Percentiles rank a stretch among this genome's conserved stretches.
Evolutionary conservation across 2,888 invertebrate genomes (phyloP).

Genomic region (Scelioninae gen. 2): DNA sequence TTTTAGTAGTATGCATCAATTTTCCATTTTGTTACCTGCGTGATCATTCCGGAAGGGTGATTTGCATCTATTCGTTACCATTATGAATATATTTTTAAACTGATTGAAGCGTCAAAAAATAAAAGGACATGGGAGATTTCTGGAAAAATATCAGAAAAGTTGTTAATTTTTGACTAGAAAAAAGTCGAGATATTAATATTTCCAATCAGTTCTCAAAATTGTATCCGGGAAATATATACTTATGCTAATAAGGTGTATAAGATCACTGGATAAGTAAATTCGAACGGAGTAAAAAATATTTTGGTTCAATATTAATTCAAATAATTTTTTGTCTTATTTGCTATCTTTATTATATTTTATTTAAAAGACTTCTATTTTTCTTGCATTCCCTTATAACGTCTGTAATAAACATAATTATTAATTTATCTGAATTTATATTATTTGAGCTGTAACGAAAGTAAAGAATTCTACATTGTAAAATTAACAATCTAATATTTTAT

Average conservation of each 20-base stretch:
- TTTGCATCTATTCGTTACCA: conserved; percentile 3
- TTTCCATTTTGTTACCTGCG: conserved; percentile 16
- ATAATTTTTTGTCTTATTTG: no score
- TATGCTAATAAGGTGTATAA: no score
- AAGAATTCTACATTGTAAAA: conserved; percentile 13
- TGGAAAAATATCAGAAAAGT: conserved; percentile 4
- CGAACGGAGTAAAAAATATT: no score
- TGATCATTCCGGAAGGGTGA: background rate
- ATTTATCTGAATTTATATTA: background rate
- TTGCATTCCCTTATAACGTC: no score
- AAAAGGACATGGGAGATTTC: conserved; percentile 8
- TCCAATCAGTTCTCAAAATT: background rate
- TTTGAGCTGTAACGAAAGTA: background rate
- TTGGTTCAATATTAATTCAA: no score
- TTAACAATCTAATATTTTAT: conserved; percentile 9
- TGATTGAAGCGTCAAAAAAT: conserved; percentile 27
- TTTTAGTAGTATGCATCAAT: conserved; percentile 7
- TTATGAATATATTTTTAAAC: conserved; percentile 32
- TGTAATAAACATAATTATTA: no score
- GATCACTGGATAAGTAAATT: no score
- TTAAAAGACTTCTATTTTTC: no score
- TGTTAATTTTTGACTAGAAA: background rate
- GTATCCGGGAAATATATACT: no score
- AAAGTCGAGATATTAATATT: conserved; percentile 6
- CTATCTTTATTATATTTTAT: no score